Conservation (phyloP, 2,888 invertebrate species). For the Epirrhoe tristata region DNA sequence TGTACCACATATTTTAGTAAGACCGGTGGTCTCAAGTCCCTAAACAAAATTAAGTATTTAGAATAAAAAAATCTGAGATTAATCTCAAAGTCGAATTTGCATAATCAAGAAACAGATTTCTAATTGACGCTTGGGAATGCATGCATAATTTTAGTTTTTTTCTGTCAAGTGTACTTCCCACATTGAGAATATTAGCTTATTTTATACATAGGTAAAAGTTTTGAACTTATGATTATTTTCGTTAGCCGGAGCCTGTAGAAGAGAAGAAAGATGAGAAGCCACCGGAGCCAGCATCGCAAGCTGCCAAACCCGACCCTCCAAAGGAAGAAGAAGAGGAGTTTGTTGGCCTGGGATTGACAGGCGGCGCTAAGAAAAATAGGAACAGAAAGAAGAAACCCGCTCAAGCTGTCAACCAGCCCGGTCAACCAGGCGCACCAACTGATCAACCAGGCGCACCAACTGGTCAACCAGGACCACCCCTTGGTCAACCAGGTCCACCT, state of each 20-base stretch:
- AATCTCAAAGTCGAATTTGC: too few species aligned
- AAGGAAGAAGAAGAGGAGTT: conserved; percentile 36
- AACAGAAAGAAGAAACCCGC: conserved; percentile 41
- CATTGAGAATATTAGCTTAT: too few species aligned
- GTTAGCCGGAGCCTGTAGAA: conserved; percentile 8
- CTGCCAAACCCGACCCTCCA: conserved; percentile 14
- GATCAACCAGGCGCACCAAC: conserved; percentile 1
- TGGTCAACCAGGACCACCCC: conserved; percentile 1
- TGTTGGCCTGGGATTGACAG: conserved; percentile 41
- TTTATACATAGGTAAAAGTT: neutral
- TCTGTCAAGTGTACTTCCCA: too few species aligned
- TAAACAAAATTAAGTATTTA: too few species aligned
- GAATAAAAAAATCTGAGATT: too few species aligned
- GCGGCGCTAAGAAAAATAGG: conserved; percentile 39
- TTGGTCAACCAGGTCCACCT: neutral
- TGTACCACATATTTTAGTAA: too few species aligned
- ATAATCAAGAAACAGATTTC: too few species aligned
- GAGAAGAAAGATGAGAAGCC: conserved; percentile 18
- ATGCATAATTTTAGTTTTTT: too few species aligned
- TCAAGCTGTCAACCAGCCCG: conserved; percentile 24
- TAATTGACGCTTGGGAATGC: too few species aligned
- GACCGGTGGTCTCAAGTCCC: too few species aligned
- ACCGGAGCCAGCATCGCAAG: neutral
- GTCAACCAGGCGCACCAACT: conserved; percentile 4
- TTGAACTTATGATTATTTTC: neutral